phyloP scores from a whole-genome alignment of 2,113 vertebrate genomes.

The Trogon surrucura region DNA sequence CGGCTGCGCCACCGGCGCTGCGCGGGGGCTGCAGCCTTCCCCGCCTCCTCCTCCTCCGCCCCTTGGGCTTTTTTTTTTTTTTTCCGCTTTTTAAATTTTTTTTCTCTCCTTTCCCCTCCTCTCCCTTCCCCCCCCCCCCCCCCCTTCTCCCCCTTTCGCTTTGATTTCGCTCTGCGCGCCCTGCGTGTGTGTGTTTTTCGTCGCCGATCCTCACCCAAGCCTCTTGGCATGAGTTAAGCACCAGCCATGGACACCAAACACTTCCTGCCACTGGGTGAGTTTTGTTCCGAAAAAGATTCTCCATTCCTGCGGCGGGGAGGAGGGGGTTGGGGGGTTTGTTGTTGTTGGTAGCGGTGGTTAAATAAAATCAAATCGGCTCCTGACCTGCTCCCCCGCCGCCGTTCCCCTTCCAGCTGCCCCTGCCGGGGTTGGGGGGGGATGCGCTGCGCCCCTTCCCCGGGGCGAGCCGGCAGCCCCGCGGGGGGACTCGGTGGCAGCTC shows the following conservation, averaged over 20 bases:
- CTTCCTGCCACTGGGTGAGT: constrained; percentile 80
- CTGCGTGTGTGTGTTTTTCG: neutral
- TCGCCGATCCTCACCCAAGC: neutral
- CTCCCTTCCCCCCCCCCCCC: too few relatives aligned
- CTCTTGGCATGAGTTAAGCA: constrained; percentile 66
- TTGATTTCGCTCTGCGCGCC: too few relatives aligned
- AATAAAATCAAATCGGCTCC: neutral
- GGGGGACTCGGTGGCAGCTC: neutral
- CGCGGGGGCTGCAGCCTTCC: too few relatives aligned
- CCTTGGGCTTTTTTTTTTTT: too few relatives aligned
- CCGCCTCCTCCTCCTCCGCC: too few relatives aligned
- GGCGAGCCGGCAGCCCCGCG: neutral
- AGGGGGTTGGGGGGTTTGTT: too few relatives aligned
- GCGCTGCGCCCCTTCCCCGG: neutral
- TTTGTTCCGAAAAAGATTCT: neutral
- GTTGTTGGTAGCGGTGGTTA: neutral
- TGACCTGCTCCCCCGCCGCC: neutral
- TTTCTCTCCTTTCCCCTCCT: too few relatives aligned
- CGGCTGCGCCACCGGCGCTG: too few relatives aligned
- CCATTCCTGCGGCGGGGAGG: neutral
- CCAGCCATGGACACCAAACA: constrained; percentile 79
- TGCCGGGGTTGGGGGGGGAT: neutral
- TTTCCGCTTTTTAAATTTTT: too few relatives aligned
- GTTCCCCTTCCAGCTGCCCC: neutral
- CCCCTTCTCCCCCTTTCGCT: too few relatives aligned